Base-by-base conservation (phyloP, 2,888 invertebrate genomes). In the Xanthorhoe designata region DNA sequence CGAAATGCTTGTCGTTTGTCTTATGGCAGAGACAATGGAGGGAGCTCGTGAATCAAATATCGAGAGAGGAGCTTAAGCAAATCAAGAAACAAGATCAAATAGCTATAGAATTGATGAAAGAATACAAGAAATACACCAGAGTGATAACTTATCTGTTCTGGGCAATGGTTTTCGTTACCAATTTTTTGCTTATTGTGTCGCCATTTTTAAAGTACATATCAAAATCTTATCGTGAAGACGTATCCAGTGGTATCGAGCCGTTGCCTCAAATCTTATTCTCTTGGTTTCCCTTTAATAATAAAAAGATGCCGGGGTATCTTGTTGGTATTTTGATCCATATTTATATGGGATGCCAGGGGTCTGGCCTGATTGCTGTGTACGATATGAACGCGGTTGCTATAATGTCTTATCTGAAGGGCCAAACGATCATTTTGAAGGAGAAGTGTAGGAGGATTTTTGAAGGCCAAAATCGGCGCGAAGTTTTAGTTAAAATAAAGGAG, bases 261-360 rank as follows among this genome's bases (percentile, higher is more conserved):
- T 78, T 83, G 29, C 88, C 89, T 0, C 85, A 85, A 65, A 86
- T 91, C 51, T 52, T 90, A 35, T 78, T 73, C 69, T 85, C 86
- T 1, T 91, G 91, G 91, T 87, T 88, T 64, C 91, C 91, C 0
- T 89, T 90, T 66, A 81, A 91, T 69, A 81, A 82, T 42, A 80
- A 73, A 0, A 79, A 78, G 61, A 79, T 83, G 75, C 85, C 88
- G 0, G 91, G 88, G 1, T 90, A 86, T 70, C 47, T 79, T 0
- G 71, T 74, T n/a, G 79, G 82, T 3, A 64, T 81, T 42, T 19
- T 79, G 5, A 42, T 85, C 17, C 86, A 91, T n/a, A 64, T 84
- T 0, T 2, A 75, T 1, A 80, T 89, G 78, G 75, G 77, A 0
- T 73, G 66, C 3, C 81, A 85, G 60, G 89, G 88, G 0, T 68